Percentiles rank a stretch among this genome's conserved stretches.
Evolutionary conservation across 2,888 invertebrate species (phyloP).

Genomic region (Malthinus flaveolus): DNA sequence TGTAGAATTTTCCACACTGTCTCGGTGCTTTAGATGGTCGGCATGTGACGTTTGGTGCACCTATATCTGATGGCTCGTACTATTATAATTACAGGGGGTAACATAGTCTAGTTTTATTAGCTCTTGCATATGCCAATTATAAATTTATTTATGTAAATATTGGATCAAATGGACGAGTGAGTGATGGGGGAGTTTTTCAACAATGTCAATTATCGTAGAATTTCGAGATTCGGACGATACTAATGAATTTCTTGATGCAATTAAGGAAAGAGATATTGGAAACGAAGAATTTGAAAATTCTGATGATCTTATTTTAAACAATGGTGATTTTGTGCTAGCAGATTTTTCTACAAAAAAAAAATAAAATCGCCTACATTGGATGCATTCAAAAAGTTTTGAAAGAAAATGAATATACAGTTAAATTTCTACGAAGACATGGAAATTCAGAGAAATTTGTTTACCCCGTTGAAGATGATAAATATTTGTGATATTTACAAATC

Average conservation of each 20-base stretch:
- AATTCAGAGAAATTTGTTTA: not conserved
- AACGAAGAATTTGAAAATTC: not conserved
- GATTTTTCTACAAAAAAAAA: not conserved
- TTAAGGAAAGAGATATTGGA: not conserved
- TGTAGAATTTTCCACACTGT: constrained; percentile 38
- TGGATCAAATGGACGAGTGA: too few relatives aligned
- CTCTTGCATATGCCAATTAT: too few relatives aligned
- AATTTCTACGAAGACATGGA: not conserved
- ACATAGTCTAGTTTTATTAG: too few relatives aligned
- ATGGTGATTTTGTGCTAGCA: not conserved
- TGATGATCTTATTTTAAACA: not conserved
- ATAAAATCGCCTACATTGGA: not conserved
- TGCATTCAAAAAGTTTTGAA: not conserved
- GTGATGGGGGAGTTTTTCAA: too few relatives aligned
- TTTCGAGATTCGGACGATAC: not conserved
- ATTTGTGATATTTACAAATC: not conserved
- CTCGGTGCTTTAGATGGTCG: constrained; percentile 36
- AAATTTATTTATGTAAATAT: too few relatives aligned
- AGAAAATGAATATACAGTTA: not conserved
- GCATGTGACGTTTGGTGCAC: constrained; percentile 32
- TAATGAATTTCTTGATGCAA: not conserved
- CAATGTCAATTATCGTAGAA: too few relatives aligned
- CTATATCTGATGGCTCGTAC: too few relatives aligned
- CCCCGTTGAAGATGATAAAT: not conserved
- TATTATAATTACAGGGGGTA: too few relatives aligned